Conservation (phyloP, 2,797 vertebrate genomes). For the Anguilla marmorata region DNA sequence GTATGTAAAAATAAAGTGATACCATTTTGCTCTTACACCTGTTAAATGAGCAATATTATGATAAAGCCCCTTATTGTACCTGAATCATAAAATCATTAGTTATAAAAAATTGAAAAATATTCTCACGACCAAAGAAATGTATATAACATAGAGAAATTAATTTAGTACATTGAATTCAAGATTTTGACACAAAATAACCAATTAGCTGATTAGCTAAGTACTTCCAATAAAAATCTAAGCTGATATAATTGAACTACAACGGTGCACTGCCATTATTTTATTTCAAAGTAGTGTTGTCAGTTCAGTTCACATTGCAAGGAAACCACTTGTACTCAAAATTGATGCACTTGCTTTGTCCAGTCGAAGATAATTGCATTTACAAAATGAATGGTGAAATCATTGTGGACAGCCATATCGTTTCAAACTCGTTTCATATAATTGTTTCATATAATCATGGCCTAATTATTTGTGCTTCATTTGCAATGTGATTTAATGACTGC, state of each 20-base stretch:
- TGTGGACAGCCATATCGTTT: background rate
- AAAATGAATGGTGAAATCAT: background rate
- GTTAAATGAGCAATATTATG: background rate
- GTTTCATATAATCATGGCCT: background rate
- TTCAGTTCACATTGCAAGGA: background rate
- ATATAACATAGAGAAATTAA: background rate
- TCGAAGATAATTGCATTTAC: background rate
- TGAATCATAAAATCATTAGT: background rate
- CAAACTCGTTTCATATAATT: background rate
- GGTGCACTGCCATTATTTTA: background rate
- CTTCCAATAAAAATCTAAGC: background rate
- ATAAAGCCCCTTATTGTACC: constrained; percentile 5
- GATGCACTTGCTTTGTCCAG: background rate
- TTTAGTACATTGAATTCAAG: background rate
- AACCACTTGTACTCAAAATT: background rate
- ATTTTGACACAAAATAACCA: background rate
- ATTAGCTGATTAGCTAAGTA: background rate
- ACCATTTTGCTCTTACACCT: background rate
- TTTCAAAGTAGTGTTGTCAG: background rate
- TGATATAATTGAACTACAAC: background rate
- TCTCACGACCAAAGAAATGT: constrained; percentile 29
- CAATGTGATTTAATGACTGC: background rate
- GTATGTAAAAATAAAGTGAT: background rate
- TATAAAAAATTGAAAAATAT: constrained; percentile 6
- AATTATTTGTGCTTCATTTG: background rate